Conservation (phyloP, 2,113 vertebrate genomes). For the Martes martes region DNA sequence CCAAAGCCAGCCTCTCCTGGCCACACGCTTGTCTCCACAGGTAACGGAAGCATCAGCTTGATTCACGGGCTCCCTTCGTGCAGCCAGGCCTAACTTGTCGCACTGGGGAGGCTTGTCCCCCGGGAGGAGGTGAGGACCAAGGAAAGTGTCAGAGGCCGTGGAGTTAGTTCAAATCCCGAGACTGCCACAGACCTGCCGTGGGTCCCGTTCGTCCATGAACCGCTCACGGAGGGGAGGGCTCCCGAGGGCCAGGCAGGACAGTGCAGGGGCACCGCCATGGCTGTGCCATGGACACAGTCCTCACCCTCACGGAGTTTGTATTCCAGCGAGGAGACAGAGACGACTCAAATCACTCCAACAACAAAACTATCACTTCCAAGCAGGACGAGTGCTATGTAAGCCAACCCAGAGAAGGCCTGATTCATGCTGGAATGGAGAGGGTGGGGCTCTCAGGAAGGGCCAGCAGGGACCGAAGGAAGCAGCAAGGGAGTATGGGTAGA, state of each 20-base stretch:
- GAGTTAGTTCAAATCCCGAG: not conserved
- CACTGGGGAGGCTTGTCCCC: not conserved
- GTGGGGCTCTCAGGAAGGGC: not conserved
- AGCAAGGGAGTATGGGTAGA: not conserved
- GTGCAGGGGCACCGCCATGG: accelerated
- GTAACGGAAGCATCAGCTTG: slow-evolving; percentile 82
- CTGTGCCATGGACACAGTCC: accelerated
- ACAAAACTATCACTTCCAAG: not conserved
- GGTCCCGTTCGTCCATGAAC: not conserved
- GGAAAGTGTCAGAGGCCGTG: not conserved
- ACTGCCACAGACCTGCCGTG: accelerated
- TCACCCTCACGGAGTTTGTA: accelerated
- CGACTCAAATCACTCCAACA: not conserved
- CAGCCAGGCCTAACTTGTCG: slow-evolving; percentile 57
- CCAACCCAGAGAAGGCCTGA: not conserved
- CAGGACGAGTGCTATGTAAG: too few relatives aligned
- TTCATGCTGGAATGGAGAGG: not conserved
- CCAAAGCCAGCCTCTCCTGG: not conserved
- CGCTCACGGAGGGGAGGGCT: accelerated
- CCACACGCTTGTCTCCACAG: slow-evolving; percentile 64
- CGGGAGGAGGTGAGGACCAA: not conserved
- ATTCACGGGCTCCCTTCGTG: slow-evolving; percentile 71
- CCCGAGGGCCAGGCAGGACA: accelerated
- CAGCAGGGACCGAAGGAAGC: not conserved
- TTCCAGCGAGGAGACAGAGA: not conserved